phyloP scores from a whole-genome alignment of 2,888 invertebrate genomes.

The Pyralis farinalis region DNA sequence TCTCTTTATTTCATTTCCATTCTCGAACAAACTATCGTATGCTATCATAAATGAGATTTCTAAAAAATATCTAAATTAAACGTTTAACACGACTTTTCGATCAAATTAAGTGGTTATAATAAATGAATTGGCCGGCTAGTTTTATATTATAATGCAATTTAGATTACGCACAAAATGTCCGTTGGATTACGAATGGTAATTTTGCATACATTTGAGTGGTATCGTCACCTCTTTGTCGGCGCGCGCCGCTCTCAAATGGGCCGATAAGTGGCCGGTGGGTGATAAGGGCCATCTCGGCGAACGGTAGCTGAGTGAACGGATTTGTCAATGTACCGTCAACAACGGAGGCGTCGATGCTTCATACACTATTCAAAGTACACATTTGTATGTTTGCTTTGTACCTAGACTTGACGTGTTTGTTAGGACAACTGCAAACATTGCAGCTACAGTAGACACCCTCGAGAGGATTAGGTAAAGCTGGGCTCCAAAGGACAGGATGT shows the following conservation, averaged over 20 bases:
- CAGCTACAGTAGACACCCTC: background rate
- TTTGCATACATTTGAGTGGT: constrained; percentile 53
- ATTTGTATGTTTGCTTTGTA: constrained; percentile 38
- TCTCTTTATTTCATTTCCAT: constrained; percentile 63
- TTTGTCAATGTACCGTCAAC: constrained; percentile 74
- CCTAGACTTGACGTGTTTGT: constrained; percentile 13
- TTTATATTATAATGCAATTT: constrained; percentile 16
- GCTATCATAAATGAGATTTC: constrained; percentile 47
- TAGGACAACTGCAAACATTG: constrained; percentile 32
- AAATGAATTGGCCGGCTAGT: constrained; percentile 13
- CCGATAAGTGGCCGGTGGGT: constrained; percentile 59
- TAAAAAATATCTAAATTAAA: constrained; percentile 34
- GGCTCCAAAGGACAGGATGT: constrained; percentile 3
- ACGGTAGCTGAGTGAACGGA: constrained; percentile 71
- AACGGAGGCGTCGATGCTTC: constrained; percentile 34
- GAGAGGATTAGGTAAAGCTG: constrained; percentile 1
- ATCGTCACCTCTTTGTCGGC: constrained; percentile 75
- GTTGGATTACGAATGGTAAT: constrained; percentile 16
- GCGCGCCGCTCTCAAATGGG: constrained; percentile 48
- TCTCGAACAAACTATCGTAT: constrained; percentile 52
- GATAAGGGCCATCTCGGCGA: constrained; percentile 52
- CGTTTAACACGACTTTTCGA: constrained; percentile 29
- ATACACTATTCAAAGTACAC: constrained; percentile 36
- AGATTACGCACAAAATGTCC: constrained; percentile 14
- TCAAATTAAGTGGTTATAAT: constrained; percentile 15